Percentiles rank a stretch among this genome's conserved stretches.
phyloP scores from a whole-genome alignment of 2,113 vertebrate genomes.

The Pelmatolapia mariae region DNA sequence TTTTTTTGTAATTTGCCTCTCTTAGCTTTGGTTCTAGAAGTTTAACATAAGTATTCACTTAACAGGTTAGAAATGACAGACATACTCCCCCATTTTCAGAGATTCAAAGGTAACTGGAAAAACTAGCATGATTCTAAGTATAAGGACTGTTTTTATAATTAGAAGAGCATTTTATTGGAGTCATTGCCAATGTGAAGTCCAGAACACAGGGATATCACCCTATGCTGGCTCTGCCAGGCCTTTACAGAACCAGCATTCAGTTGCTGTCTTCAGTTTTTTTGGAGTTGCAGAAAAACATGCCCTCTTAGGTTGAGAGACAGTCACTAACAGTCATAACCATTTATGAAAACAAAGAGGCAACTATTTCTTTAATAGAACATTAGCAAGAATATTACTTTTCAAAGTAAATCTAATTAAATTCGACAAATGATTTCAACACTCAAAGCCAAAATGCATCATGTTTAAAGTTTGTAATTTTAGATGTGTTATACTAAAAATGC shows the following conservation, averaged over 20 bases:
- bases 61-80: background rate
- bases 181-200: background rate
- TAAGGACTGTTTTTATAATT: background rate
- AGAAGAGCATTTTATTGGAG: background rate
- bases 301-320: background rate
- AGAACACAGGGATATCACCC: background rate
- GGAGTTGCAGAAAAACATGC: background rate
- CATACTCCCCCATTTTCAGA: background rate
- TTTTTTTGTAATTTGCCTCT: background rate
- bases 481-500: background rate
- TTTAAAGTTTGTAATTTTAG: background rate
- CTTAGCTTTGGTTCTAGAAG: background rate
- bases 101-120: background rate
- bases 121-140: background rate
- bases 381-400: background rate
- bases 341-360: background rate
- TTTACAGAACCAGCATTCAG: background rate
- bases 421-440: background rate
- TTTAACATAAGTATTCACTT: background rate
- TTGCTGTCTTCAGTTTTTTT: background rate
- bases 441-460: background rate
- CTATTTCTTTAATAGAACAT: background rate
- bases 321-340: background rate
- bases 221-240: background rate
- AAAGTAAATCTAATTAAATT: background rate